Conservation (phyloP, 1,140 invertebrate species). For the Wasmannia auropunctata region DNA sequence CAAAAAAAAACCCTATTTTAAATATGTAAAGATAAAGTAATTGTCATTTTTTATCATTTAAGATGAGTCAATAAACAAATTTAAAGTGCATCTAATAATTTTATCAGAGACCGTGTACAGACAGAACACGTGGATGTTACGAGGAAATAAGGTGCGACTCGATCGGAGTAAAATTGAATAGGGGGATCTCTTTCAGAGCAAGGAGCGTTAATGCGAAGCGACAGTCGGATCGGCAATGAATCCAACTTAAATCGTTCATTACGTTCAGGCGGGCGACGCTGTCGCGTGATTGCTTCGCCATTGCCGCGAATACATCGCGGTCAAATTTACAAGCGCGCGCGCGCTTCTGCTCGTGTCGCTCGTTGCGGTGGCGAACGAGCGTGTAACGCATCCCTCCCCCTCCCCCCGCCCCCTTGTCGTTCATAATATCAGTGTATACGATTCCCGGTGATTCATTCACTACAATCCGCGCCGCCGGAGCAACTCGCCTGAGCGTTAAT, state of each 20-base stretch:
- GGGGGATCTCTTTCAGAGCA: neutral
- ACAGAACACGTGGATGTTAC: neutral
- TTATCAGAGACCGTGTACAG: too few relatives aligned
- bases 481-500: constrained; percentile 45
- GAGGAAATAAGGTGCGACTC: neutral
- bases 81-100: too few relatives aligned
- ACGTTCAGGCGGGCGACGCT: constrained; percentile 26
- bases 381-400: constrained; percentile 49
- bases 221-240: constrained; percentile 43
- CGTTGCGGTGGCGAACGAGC: constrained; percentile 51
- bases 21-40: too few relatives aligned
- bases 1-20: too few relatives aligned
- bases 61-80: too few relatives aligned
- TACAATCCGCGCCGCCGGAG: neutral
- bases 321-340: constrained; percentile 62
- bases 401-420: constrained; percentile 53
- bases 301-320: constrained; percentile 61
- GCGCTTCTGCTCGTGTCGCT: constrained; percentile 44
- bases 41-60: too few relatives aligned
- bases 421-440: constrained; percentile 61
- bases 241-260: constrained; percentile 58
- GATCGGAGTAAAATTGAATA: neutral
- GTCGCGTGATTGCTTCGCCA: constrained; percentile 37
- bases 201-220: neutral
- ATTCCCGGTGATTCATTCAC: constrained; percentile 56